Percentiles rank a stretch among this genome's conserved stretches.
Evolutionary conservation across 2,113 vertebrate genomes (phyloP).

Genomic region (Mixornis gularis): DNA sequence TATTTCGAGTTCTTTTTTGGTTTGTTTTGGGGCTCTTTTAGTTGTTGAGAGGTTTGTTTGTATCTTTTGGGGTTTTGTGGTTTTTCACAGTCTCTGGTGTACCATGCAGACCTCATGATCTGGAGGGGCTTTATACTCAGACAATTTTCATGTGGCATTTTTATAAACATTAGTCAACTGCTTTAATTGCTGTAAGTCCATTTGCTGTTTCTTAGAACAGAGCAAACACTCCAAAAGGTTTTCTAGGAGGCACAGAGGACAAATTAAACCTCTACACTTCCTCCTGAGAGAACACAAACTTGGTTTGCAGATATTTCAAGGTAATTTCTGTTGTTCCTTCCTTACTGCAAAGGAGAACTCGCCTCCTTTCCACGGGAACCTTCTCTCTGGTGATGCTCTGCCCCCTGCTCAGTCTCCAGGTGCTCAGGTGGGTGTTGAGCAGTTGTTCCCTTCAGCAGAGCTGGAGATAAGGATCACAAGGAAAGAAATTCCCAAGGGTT

Average conservation of each 20-base stretch:
- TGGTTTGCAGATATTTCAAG: neutral
- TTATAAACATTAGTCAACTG: neutral
- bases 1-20: rapidly evolving
- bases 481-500: neutral
- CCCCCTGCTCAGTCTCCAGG: neutral
- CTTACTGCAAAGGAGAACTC: neutral
- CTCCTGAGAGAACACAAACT: neutral
- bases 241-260: neutral
- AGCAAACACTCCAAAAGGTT: neutral
- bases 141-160: neutral
- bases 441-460: neutral
- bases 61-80: rapidly evolving
- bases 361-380: neutral
- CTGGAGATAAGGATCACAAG: neutral
- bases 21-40: neutral
- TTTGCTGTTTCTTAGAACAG: neutral
- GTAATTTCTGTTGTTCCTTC: neutral
- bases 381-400: neutral
- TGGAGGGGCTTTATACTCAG: neutral
- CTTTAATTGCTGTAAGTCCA: neutral
- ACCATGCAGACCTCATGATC: neutral
- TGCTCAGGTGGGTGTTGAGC: neutral
- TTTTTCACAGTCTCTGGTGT: neutral
- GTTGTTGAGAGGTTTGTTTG: neutral
- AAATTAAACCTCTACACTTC: neutral